Percentiles rank a stretch among this genome's conserved stretches.
Evolutionary conservation across 2,888 invertebrate genomes (phyloP).

Genomic region (Sacculina carcini): DNA sequence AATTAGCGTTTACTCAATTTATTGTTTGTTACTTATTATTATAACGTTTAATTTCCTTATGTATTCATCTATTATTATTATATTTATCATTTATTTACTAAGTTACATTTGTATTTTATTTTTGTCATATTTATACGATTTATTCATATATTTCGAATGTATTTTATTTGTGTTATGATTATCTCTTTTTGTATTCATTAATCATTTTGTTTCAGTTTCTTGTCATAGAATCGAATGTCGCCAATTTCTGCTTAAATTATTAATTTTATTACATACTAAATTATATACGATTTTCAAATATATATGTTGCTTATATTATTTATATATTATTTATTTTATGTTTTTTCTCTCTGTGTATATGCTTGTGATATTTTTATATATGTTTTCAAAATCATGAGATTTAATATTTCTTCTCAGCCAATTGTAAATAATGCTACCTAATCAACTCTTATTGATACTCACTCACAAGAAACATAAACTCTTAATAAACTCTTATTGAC

Average conservation of each 20-base stretch:
- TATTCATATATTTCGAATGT: not conserved
- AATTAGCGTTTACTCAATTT: not conserved
- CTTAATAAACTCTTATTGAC: too few relatives aligned
- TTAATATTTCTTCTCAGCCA: too few relatives aligned
- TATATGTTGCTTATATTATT: not conserved
- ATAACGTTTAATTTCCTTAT: not conserved
- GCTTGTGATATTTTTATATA: too few relatives aligned
- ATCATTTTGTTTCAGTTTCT: not conserved
- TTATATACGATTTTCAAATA: constrained; percentile 6
- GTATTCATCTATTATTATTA: not conserved
- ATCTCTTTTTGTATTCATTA: not conserved
- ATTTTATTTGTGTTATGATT: constrained; percentile 1
- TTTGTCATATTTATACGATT: not conserved
- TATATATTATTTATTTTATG: not conserved
- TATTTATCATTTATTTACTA: not conserved
- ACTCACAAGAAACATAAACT: too few relatives aligned
- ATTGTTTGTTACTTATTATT: not conserved
- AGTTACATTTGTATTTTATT: not conserved
- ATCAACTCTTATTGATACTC: too few relatives aligned
- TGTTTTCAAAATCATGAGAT: too few relatives aligned
- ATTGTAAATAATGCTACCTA: too few relatives aligned
- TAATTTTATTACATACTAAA: too few relatives aligned
- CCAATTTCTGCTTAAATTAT: too few relatives aligned
- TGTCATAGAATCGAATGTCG: too few relatives aligned
- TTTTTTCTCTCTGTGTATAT: not conserved